Conservation (phyloP, 1,140 invertebrate genomes). For the Hirudo medicinalis region DNA sequence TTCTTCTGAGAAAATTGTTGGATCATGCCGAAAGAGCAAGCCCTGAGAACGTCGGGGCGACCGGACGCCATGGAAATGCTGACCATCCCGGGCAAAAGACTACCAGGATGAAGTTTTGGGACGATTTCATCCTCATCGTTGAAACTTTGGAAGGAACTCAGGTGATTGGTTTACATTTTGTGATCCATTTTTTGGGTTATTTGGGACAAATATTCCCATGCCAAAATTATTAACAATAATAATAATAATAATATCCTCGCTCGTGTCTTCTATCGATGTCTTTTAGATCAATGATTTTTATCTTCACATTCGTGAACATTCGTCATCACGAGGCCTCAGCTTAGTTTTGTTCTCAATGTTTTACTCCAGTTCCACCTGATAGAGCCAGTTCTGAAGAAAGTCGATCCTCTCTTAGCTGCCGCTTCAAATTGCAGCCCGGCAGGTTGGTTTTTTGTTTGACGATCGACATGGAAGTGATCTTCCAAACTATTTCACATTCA, state of each 20-base stretch:
- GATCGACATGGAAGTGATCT: too few species aligned
- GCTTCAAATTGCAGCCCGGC: background rate
- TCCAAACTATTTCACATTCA: too few species aligned
- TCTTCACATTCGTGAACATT: too few species aligned
- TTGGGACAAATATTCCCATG: background rate
- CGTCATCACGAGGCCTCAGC: background rate
- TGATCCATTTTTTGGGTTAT: background rate
- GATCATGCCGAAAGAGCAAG: background rate
- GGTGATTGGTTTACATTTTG: background rate
- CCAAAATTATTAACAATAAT: background rate
- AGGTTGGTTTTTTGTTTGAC: background rate
- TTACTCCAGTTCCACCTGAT: background rate
- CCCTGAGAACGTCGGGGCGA: background rate
- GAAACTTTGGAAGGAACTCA: conserved; percentile 10
- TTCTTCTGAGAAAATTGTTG: background rate
- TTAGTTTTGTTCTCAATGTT: background rate
- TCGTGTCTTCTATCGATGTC: too few species aligned
- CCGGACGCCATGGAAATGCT: background rate
- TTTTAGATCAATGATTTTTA: too few species aligned
- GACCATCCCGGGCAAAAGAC: background rate
- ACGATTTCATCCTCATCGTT: background rate
- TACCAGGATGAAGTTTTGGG: background rate
- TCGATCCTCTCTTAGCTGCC: background rate
- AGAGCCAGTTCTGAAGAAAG: background rate
- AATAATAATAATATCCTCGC: background rate